These are phyloP conservation scores for Platypus cylindrus DNA, from an alignment of 2,888 invertebrate species.

Conservation along the genomic window DNA sequence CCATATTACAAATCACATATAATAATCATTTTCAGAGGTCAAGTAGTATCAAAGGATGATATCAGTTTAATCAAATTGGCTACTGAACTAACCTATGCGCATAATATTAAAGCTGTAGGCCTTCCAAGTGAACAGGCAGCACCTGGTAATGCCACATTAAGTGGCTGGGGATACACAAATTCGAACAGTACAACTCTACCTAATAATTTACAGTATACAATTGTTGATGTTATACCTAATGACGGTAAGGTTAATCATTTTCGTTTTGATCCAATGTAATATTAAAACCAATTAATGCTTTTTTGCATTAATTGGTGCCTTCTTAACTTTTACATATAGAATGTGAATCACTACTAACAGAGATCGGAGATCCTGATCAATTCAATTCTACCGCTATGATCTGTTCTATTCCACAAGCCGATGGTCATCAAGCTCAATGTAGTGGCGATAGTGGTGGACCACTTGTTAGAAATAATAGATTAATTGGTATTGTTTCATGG, in stretches of 20 bases:
- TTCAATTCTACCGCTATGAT: too few relatives aligned
- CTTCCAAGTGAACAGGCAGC: conserved; percentile 14
- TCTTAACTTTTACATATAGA: too few relatives aligned
- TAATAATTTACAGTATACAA: conserved; percentile 1
- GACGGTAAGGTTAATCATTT: background rate
- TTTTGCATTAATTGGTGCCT: too few relatives aligned
- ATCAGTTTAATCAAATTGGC: conserved; percentile 37
- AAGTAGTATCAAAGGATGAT: conserved; percentile 32
- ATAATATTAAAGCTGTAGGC: background rate
- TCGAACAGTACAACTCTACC: background rate
- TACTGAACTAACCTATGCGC: conserved; percentile 21
- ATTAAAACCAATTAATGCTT: too few relatives aligned
- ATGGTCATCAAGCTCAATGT: conserved; percentile 39
- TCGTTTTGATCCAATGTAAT: too few relatives aligned
- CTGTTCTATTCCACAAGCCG: too few relatives aligned
- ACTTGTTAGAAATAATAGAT: conserved; percentile 24
- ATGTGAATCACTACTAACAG: too few relatives aligned
- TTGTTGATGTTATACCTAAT: background rate
- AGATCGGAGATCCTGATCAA: too few relatives aligned
- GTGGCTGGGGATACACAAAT: conserved; percentile 30
- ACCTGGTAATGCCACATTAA: conserved; percentile 27
- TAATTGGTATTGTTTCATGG: conserved; percentile 45
- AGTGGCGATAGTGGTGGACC: conserved; percentile 44
- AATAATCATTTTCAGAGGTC: conserved; percentile 3
- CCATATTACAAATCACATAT: background rate